Percentiles rank a stretch among this genome's conserved stretches.
phyloP scores from a whole-genome alignment of 2,797 vertebrate genomes.

The Crocidura indochinensis region DNA sequence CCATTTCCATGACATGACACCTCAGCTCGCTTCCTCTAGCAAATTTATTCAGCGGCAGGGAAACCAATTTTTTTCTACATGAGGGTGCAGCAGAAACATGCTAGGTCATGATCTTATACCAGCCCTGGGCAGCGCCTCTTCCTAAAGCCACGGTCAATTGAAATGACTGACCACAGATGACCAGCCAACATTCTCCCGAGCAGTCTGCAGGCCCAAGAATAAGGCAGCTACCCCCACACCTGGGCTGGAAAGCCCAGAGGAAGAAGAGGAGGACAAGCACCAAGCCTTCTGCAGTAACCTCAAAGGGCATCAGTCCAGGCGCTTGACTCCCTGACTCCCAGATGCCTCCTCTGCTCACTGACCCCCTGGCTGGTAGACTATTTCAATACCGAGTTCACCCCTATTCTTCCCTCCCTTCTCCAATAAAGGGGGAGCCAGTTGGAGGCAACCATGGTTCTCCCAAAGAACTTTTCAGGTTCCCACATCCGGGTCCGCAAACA shows the following conservation, averaged over 20 bases:
- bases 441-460: no score
- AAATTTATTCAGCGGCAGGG: slow-evolving; percentile 68
- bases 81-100: slow-evolving; percentile 71
- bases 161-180: background rate
- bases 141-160: slow-evolving; percentile 68
- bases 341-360: no score
- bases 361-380: no score
- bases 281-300: no score
- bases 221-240: no score
- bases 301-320: no score
- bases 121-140: slow-evolving; percentile 40
- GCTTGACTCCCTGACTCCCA: no score
- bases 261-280: no score
- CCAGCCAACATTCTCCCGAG: background rate
- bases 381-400: no score
- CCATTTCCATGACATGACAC: slow-evolving; percentile 15
- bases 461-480: no score
- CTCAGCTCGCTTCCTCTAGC: slow-evolving; percentile 44
- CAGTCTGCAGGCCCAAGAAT: background rate
- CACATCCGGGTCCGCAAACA: no score
- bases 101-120: slow-evolving; percentile 60
- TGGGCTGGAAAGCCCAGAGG: no score
- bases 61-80: slow-evolving; percentile 60
- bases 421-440: slow-evolving; percentile 46
- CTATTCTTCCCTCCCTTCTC: slow-evolving; percentile 41